phyloP scores from a whole-genome alignment of 2,113 vertebrate species.

The Mesocricetus auratus region DNA sequence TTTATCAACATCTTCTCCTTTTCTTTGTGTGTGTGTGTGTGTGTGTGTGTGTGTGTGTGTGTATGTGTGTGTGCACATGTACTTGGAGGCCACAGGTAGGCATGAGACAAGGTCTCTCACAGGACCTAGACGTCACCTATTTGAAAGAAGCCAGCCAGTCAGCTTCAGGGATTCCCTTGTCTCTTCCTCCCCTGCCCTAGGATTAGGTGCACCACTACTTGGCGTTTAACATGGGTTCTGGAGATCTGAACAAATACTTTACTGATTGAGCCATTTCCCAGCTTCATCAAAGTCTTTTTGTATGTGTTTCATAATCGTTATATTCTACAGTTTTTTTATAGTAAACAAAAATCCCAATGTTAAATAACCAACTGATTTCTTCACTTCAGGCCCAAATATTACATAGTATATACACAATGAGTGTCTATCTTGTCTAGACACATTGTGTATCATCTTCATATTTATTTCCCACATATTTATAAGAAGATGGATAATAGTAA shows the following conservation, averaged over 20 bases:
- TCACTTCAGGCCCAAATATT: background rate
- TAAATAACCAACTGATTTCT: background rate
- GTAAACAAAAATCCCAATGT: background rate
- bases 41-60: background rate
- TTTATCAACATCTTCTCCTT: background rate
- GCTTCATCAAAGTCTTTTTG: too few species aligned
- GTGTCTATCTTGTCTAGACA: background rate
- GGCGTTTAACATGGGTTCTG: background rate
- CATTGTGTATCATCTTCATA: background rate
- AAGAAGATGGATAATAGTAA: background rate
- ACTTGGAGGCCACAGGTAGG: background rate
- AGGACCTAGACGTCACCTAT: too few species aligned
- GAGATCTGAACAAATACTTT: background rate
- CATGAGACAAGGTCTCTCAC: background rate
- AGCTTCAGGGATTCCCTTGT: background rate
- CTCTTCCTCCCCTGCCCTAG: background rate
- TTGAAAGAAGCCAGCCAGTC: background rate
- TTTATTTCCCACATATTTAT: slow-evolving; percentile 27
- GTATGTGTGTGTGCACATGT: background rate
- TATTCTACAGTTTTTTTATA: background rate
- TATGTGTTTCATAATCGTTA: background rate
- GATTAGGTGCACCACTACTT: background rate
- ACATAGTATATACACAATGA: background rate
- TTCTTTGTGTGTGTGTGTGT: background rate
- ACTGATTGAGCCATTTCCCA: background rate